Evolutionary conservation across 2,113 vertebrate species (phyloP), one percentile per base, ranked within the genome.

Genomic region (Camarhynchus parvulus): DNA sequence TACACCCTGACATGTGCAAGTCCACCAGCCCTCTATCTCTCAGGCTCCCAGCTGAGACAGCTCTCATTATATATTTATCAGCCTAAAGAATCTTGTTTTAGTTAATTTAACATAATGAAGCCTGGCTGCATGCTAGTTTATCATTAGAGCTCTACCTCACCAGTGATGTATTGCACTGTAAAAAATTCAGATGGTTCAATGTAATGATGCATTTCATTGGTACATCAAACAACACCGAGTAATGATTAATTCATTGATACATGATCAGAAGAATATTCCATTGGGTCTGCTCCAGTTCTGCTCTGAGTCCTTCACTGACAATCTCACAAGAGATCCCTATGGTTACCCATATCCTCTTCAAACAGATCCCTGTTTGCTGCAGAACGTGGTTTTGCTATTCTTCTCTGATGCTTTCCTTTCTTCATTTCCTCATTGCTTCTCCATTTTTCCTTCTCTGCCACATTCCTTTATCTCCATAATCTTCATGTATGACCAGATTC

Each of bases 51-150:
- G 52, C 17, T 88, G 59, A 83, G 33, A 76, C 19, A 4, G 25
- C 24, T 94, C 44, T 62, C 80, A 80, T 80, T 68, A 87, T 22
- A 27, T 67, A 94, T 95, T 93, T 85, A 87, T 77, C 56, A 93
- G 61, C 73, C 47, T 70, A 74, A 81, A 94, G 68, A 86, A 91
- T 50, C 66, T 83, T 87, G 78, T 10, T 90, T 95, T 93, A 64
- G 66, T 85, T 78, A 92, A 91, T 96, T 92, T 76, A 90, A 46
- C 78, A 92, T 94, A 83, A 91, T 50, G 56, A 96, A 95, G 83
- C 62, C 83, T 89, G 49, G 47, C 39, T 78, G 35, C 49, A 52
- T 27, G 42, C 68, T 93, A 73, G 61, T 81, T 97, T 68, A 89
- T 92, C 86, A 84, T 67, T 41, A 91, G 28, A 35, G 33, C 61